A percentile compares a stretch with the other conserved stretches of the same genome.
These are phyloP conservation scores for Caprella mutica DNA, from an alignment of 2,888 invertebrate genomes.

Conservation along the genomic window DNA sequence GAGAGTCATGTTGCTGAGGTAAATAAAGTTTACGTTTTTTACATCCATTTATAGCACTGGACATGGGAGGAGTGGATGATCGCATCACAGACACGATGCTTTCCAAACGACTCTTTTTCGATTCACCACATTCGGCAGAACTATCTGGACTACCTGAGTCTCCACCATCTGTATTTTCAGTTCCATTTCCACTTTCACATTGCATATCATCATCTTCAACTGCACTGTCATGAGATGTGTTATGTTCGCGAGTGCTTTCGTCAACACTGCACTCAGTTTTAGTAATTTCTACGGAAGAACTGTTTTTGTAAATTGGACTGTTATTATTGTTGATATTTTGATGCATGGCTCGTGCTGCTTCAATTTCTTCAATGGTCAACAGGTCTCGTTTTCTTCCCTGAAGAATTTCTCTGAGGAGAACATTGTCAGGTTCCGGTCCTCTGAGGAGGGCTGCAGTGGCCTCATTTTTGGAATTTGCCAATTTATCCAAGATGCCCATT, in stretches of 20 bases:
- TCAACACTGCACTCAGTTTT: slow-evolving; percentile 23
- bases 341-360: slow-evolving; percentile 26
- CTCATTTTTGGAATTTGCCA: slow-evolving; percentile 22
- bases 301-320: slow-evolving; percentile 24
- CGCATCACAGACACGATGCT: slow-evolving; percentile 91
- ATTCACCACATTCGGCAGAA: slow-evolving; percentile 45
- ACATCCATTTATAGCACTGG: slow-evolving; percentile 75
- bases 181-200: slow-evolving; percentile 28
- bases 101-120: slow-evolving; percentile 86
- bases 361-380: slow-evolving; percentile 26
- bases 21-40: slow-evolving; percentile 92
- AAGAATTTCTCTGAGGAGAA: slow-evolving; percentile 31
- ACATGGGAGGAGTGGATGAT: slow-evolving; percentile 41
- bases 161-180: slow-evolving; percentile 22
- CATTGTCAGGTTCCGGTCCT: slow-evolving; percentile 32
- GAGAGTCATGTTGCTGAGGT: slow-evolving; percentile 76
- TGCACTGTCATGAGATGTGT: slow-evolving; percentile 18
- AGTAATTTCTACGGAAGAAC: slow-evolving; percentile 14
- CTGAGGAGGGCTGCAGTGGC: slow-evolving; percentile 21
- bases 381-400: slow-evolving; percentile 24
- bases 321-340: slow-evolving; percentile 30
- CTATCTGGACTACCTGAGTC: slow-evolving; percentile 15
- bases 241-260: slow-evolving; percentile 16
- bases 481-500: slow-evolving; percentile 33
- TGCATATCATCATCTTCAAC: slow-evolving; percentile 21